phyloP scores from a whole-genome alignment of 2,113 vertebrate genomes.

The Neomonachus schauinslandi region DNA sequence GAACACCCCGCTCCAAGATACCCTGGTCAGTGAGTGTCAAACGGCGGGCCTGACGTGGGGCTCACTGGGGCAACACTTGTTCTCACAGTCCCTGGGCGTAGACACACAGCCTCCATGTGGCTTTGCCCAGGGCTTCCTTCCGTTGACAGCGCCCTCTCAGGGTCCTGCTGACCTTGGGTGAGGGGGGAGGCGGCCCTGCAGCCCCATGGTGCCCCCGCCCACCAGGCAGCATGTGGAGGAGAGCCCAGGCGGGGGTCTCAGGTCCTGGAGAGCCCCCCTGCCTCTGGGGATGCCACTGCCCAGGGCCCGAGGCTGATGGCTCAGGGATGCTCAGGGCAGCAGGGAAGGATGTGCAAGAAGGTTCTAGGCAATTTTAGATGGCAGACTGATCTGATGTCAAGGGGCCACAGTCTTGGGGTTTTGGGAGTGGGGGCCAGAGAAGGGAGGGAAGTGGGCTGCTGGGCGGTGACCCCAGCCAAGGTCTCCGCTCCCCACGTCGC shows the following conservation, averaged over 20 bases:
- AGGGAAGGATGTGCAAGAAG: not conserved
- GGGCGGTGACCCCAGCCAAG: not conserved
- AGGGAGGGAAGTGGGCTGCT: not conserved
- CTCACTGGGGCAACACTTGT: not conserved
- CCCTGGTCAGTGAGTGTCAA: too few relatives aligned
- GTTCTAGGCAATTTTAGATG: not conserved
- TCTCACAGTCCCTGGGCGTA: not conserved
- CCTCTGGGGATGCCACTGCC: rapidly evolving
- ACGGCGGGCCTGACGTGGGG: not conserved
- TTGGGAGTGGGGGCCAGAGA: too few relatives aligned
- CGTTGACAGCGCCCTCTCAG: rapidly evolving
- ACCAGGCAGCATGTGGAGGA: not conserved
- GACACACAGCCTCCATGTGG: not conserved
- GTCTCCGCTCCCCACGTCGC: not conserved
- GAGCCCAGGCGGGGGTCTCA: not conserved
- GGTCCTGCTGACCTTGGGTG: not conserved
- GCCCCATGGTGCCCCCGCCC: not conserved
- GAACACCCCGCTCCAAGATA: not conserved
- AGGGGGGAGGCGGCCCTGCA: not conserved
- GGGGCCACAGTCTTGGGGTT: too few relatives aligned
- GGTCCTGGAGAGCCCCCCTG: not conserved
- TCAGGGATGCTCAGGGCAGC: not conserved
- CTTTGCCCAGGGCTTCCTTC: not conserved
- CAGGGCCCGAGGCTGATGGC: not conserved
- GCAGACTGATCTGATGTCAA: rapidly evolving